Conservation (phyloP, 2,797 vertebrate species). For the Sebastes minor region DNA sequence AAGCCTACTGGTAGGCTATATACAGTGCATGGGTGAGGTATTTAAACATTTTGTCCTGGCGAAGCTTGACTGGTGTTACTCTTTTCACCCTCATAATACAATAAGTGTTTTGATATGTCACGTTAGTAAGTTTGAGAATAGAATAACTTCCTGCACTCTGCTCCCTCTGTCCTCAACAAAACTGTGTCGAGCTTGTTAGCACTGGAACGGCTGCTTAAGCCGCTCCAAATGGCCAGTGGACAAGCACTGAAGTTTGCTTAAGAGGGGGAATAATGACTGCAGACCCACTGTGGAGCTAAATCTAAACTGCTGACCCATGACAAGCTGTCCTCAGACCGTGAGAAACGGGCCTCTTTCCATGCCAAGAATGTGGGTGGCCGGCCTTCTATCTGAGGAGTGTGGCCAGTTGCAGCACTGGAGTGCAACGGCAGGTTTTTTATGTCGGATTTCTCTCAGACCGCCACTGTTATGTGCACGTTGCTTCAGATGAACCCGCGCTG, state of each 20-base stretch:
- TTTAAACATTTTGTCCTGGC: background rate
- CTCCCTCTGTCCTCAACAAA: background rate
- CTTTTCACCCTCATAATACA: background rate
- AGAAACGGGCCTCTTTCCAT: conserved; percentile 64
- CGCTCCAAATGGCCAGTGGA: conserved; percentile 10
- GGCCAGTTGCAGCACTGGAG: conserved; percentile 5
- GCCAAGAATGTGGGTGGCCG: conserved; percentile 70
- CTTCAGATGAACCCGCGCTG: background rate
- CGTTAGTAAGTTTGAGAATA: background rate
- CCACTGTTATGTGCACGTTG: conserved; percentile 8
- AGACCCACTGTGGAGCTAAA: conserved; percentile 48
- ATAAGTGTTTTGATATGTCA: background rate
- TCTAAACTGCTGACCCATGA: conserved; percentile 69
- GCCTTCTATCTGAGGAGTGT: conserved; percentile 34
- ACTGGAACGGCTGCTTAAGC: background rate
- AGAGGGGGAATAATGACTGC: conserved; percentile 55
- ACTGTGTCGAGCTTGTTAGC: conserved; percentile 11
- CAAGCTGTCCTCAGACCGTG: conserved; percentile 65
- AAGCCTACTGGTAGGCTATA: background rate
- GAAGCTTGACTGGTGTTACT: background rate
- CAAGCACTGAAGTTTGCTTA: conserved; percentile 40
- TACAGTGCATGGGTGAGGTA: background rate
- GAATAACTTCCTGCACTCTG: background rate
- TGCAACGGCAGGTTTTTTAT: conserved; percentile 12
- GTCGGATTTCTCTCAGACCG: conserved; percentile 20